Evolutionary conservation across 2,113 vertebrate species (phyloP), one percentile per base, ranked within the genome.

Genomic region (Labeo rohita): DNA sequence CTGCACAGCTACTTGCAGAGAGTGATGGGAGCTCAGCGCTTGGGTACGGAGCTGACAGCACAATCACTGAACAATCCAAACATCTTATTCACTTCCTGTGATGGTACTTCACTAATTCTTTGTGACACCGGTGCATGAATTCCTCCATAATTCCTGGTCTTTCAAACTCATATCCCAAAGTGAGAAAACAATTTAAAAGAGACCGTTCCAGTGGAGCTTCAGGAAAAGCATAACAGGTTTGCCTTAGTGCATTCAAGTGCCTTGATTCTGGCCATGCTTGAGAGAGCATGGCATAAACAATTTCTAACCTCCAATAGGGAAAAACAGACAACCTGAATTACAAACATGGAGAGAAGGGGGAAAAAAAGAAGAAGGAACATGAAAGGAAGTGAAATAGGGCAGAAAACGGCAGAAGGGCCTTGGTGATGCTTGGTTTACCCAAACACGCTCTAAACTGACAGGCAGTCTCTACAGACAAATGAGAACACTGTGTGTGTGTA

Each of bases 341-440:
- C 52, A 87, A 84, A 87, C 78, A 83, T 78, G 52, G 72, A 82
- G 63, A 84, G n/a, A 79, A 39, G 72, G 49, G 52, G 75, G 61
- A 47, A 5, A 13, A 76, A 65, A 52, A 79, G 2, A 72, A 76
- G 74, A 34, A 75, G 23, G 39, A 66, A 89, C 88, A 89, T 88
- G 82, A 89, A 89, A 89, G 86, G 85, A 79, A 76, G 77, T 66
- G 86, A 89, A 89, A 86, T 87, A 83, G 79, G 86, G 84, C 87
- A 77, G 79, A 89, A 89, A 88, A 89, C 81, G 56, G 79, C 86
- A 87, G 73, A 56, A 77, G 79, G 85, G n/a, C 78, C 84, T 82
- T 87, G 21, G 70, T 85, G 83, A 68, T 85, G 83, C 75, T 72
- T 74, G 74, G 87, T 80, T 82, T 83, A 87, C 80, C 80, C 81